Base-by-base conservation (phyloP, 2,888 invertebrate genomes). In the Perdita meconis region DNA sequence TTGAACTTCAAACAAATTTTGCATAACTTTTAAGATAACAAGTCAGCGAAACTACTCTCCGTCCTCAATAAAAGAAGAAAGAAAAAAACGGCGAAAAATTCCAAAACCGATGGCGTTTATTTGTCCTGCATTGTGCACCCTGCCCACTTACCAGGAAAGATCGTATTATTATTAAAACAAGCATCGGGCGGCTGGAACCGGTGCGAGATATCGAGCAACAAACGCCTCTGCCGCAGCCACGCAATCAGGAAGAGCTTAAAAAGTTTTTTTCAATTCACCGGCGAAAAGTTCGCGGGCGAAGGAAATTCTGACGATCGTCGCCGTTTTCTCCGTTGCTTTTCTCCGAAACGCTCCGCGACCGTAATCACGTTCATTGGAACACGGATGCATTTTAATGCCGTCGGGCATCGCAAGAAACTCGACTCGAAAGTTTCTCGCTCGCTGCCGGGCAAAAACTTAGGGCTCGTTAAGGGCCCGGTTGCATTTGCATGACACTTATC, bases 401-500 rank as follows among this genome's bases (percentile, higher is more conserved):
- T 60, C 47, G 40, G 60, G 69, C 57, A 65, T 76, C 71, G 78
- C 50, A 64, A 50, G 53, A 67, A 81, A 74, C 81, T 81, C 67
- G 50, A 71, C 72, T 67, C 53, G 66, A 77, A 79, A 84, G 82
- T 83, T 79, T 64, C 51, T 19, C 63, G 34, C 71, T 34, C 59
- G 66, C 74, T 66, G 55, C 65, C 50, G 64, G 75, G 63, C 76
- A 83, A 88, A 83, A 86, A 84, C 80, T 84, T 83, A 80, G 72
- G 83, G 78, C 85, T 87, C 85, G 86, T 87, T 88, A 87, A 78
- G 84, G 60, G 68, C 16, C 53, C 16, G 19, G 73, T 16, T 70
- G 66, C 76, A 86, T 88, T 88, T 86, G 82, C 88, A 85, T 87
- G 86, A 75, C 84, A 86, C 83, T 87, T 85, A 87, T 89, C 84